Conservation (phyloP, 2,113 vertebrate genomes). For the Corydoras maculifer region DNA sequence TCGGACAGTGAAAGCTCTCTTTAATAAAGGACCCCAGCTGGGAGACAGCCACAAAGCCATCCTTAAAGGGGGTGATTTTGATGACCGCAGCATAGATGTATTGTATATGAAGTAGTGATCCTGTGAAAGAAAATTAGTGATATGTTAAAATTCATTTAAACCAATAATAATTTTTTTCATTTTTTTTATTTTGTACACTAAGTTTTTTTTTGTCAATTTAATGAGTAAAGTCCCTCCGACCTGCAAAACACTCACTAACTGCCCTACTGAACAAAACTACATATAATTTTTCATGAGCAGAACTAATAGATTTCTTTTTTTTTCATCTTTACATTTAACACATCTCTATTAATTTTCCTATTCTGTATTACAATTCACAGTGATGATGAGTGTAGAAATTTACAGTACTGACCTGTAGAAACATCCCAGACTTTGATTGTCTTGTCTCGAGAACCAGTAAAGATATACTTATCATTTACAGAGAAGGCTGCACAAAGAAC, state of each 20-base stretch:
- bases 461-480: slow-evolving; percentile 62
- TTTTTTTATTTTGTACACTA: no score
- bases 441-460: slow-evolving; percentile 63
- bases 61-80: slow-evolving; percentile 57
- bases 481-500: slow-evolving; percentile 73
- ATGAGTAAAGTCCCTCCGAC: no score
- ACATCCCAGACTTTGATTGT: slow-evolving; percentile 72
- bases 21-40: slow-evolving; percentile 55
- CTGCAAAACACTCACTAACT: no score
- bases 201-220: no score
- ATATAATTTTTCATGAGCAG: no score
- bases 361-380: no score
- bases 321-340: no score
- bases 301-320: no score
- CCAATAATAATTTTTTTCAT: no score
- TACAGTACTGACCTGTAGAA: slow-evolving; percentile 54
- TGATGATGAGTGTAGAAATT: not conserved
- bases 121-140: slow-evolving; percentile 43
- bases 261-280: no score
- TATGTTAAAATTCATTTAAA: no score
- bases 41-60: slow-evolving; percentile 64
- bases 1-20: slow-evolving; percentile 64
- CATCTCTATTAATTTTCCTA: no score
- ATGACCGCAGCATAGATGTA: slow-evolving; percentile 60
- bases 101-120: slow-evolving; percentile 66